phyloP scores from a whole-genome alignment of 2,888 invertebrate genomes.

The Apotomis betuletana region DNA sequence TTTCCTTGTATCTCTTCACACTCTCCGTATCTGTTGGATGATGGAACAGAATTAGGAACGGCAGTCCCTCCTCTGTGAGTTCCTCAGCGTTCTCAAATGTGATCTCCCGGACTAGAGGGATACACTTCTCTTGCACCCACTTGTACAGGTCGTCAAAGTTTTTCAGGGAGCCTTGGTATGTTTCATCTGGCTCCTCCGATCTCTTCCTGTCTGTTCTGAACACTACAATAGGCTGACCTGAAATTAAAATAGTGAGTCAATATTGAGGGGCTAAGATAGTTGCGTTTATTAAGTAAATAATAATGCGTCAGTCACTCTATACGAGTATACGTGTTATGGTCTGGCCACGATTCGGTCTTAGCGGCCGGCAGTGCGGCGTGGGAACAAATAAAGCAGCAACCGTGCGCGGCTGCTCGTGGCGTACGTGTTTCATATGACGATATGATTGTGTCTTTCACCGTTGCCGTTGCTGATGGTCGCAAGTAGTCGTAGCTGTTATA shows the following conservation, averaged over 20 bases:
- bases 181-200: slow-evolving; percentile 92
- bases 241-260: slow-evolving; percentile 37
- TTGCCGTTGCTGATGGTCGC: no score
- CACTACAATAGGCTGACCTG: slow-evolving; percentile 91
- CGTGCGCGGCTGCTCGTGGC: no score
- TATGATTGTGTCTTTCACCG: no score
- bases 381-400: no score
- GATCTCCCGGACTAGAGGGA: slow-evolving; percentile 98
- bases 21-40: slow-evolving; percentile 91
- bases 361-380: no score
- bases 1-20: slow-evolving; percentile 92
- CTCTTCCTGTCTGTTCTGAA: slow-evolving; percentile 91
- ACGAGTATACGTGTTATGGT: no score
- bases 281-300: neutral
- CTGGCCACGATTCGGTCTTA: no score
- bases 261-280: no score
- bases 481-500: no score
- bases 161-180: slow-evolving; percentile 88
- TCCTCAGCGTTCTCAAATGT: slow-evolving; percentile 99
- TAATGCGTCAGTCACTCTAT: neutral
- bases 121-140: slow-evolving; percentile 97
- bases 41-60: slow-evolving; percentile 98
- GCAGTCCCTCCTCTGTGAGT: slow-evolving; percentile 98
- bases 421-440: no score
- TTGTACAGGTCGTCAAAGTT: slow-evolving; percentile 93